These are phyloP conservation scores for Tetragnatha versicolor DNA, from an alignment of 1,140 invertebrate genomes.

Conservation along the genomic window DNA sequence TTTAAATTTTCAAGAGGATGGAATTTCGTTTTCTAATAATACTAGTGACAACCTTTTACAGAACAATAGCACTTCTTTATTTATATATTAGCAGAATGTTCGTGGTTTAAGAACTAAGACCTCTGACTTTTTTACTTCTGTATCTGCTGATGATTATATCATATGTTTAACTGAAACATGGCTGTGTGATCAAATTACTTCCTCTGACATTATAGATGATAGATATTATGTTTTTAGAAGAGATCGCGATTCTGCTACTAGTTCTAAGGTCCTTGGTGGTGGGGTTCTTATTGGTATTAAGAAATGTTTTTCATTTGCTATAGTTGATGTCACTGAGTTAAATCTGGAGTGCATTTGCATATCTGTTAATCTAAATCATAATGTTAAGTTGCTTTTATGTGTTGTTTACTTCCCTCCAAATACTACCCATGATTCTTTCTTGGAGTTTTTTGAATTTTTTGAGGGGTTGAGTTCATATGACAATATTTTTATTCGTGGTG, in stretches of 20 bases:
- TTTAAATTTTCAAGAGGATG: no score
- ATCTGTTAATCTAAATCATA: neutral
- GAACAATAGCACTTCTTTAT: no score
- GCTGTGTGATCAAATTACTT: no score
- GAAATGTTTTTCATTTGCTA: neutral
- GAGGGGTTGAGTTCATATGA: neutral
- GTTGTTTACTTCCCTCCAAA: neutral
- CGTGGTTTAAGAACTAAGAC: neutral
- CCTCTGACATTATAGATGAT: no score
- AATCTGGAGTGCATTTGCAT: neutral
- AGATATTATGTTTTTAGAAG: neutral
- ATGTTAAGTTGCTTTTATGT: neutral
- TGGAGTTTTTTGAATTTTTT: conserved; percentile 1
- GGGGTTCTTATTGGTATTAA: no score
- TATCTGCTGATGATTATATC: neutral
- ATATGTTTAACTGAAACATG: no score
- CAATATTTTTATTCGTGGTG: no score
- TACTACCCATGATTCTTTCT: no score
- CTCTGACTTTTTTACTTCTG: neutral
- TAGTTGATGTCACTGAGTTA: neutral
- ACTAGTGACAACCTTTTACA: no score
- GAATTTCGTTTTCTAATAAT: no score
- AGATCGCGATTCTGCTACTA: neutral
- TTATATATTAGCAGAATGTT: neutral
- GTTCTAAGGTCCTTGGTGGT: neutral